Evolutionary conservation across 1,140 invertebrate species (phyloP).

Genomic region (Euwallacea similis): DNA sequence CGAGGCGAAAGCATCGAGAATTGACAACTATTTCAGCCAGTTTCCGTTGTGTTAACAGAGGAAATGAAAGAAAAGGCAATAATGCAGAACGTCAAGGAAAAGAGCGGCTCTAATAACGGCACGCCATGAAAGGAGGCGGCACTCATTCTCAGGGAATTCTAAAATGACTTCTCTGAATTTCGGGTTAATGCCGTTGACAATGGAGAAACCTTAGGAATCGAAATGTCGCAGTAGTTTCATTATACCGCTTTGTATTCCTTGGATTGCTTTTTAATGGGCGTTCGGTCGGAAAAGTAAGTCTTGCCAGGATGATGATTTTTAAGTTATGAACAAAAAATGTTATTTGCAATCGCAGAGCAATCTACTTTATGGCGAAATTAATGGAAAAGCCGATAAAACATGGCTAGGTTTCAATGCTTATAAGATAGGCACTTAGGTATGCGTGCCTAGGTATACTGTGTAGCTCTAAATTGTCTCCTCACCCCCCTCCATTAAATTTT

Average conservation of each 20-base stretch:
- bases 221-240: conserved; percentile 5
- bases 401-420: too few relatives aligned
- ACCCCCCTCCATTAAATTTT: too few relatives aligned
- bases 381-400: too few relatives aligned
- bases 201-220: conserved; percentile 3
- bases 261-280: too few relatives aligned
- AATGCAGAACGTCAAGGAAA: conserved; percentile 14
- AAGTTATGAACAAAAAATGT: background rate
- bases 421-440: too few relatives aligned
- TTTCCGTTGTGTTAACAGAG: conserved; percentile 30
- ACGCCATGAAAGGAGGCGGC: conserved; percentile 13
- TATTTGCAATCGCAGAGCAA: background rate
- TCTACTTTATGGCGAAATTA: too few relatives aligned
- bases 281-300: too few relatives aligned
- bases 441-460: too few relatives aligned
- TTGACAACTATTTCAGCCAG: conserved; percentile 30
- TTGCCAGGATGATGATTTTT: background rate
- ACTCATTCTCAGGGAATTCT: conserved; percentile 6
- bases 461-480: too few relatives aligned
- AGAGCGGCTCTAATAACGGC: conserved; percentile 21
- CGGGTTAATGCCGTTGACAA: conserved; percentile 7
- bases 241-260: background rate
- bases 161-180: conserved; percentile 12
- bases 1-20: conserved; percentile 21
- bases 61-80: conserved; percentile 30